Conservation (phyloP, 2,888 invertebrate species). For the Heliconius erato region DNA sequence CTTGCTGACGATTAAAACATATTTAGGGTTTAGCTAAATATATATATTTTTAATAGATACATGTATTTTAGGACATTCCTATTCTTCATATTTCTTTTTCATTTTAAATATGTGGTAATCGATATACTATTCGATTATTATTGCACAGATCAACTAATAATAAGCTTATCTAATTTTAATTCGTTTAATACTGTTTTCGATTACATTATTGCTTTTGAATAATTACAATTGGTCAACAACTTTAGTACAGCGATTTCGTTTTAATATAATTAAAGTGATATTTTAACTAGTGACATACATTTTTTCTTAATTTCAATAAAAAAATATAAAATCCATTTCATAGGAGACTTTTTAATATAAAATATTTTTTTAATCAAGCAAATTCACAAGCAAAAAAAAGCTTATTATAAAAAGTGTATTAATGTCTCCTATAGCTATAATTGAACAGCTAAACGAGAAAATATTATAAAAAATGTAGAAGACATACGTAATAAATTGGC, state of each 20-base stretch:
- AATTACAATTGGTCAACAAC: constrained; percentile 38
- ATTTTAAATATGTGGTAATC: neutral
- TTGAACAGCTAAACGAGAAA: constrained; percentile 8
- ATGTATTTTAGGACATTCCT: neutral
- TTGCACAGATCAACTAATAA: constrained; percentile 38
- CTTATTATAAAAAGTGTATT: neutral
- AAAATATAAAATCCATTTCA: neutral
- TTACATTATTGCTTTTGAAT: constrained; percentile 44
- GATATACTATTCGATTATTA: constrained; percentile 25
- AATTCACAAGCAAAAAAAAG: too few species aligned
- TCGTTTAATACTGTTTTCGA: constrained; percentile 44
- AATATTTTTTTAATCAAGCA: neutral
- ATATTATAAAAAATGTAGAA: constrained; percentile 24
- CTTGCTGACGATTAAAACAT: too few species aligned
- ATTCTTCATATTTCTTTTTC: neutral
- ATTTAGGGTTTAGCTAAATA: too few species aligned
- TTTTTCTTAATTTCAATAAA: constrained; percentile 10
- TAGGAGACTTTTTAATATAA: neutral
- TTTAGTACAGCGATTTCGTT: constrained; percentile 26
- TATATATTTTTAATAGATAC: neutral
- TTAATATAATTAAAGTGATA: constrained; percentile 28
- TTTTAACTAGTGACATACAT: constrained; percentile 47
- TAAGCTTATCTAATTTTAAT: constrained; percentile 32
- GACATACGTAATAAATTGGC: constrained; percentile 17
- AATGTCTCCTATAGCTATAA: neutral